Base-by-base conservation (phyloP, 2,113 vertebrate species). In the Laterallus jamaicensis region DNA sequence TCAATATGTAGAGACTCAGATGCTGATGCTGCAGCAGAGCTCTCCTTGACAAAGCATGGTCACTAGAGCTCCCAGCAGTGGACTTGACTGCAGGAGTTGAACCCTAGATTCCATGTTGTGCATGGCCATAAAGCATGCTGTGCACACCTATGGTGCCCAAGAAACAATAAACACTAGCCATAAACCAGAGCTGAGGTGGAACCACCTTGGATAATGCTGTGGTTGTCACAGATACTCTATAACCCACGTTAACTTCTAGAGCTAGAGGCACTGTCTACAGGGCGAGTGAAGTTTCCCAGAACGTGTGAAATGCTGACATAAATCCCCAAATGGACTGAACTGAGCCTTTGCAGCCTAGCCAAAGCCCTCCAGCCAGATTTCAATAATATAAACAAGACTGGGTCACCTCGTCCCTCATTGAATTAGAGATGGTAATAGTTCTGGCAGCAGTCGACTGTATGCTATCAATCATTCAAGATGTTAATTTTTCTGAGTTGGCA, bases 351-450 rank as follows among this genome's bases (percentile, higher is more conserved):
- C 70, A 94, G 92, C 9, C 2, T 40, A 80, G 84, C 69, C 88
- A 96, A 92, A 94, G 74, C 80, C 93, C 63, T 91, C 58, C 86
- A 87, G 92, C 58, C 74, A 96, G 56, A 88, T 81, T 88, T 90
- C 76, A 37, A 55, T 24, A 79, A 63, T 35, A 73, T 93, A 94
- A 97, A 96, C 88, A 95, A 88, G 69, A 50, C 39, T 49, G 59
- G 67, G 24, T 89, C 67, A 79, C 68, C 82, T 91, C 75, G 63
- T 67, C n/a, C 29, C 32, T 82, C 67, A 50, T 32, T 62, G 78
- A 85, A 80, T 87, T 88, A 82, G 70, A 74, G 75, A 95, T 82
- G 44, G 62, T 67, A 88, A 94, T 44, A 82, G 64, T 54, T 74
- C 32, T 94, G 75, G 42, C 84, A 91, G 83, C 81, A 86, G 88